Base-by-base conservation (phyloP, 2,113 vertebrate genomes). In the Burhinus bistriatus region DNA sequence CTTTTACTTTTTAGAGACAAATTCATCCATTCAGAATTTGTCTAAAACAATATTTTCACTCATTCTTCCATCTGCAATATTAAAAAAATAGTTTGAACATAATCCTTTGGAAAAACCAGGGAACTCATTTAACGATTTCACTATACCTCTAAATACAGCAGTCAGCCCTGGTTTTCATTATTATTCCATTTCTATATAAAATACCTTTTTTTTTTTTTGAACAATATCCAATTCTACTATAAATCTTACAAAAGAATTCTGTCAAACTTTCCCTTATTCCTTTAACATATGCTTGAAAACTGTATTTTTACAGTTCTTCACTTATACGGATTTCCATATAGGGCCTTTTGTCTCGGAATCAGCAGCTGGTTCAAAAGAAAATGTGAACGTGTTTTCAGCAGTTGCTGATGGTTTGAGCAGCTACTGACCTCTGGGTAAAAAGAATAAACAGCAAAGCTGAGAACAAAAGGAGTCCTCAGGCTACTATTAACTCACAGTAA, bases 381-480 rank as follows among this genome's bases (percentile, higher is more conserved):
- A 80, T 79, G 22, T 61, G 89, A 94, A 40, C 49, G 81, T 70
- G 55, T 78, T 78, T 94, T 82, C 45, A 80, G 26, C 38, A 71
- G 68, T 76, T 80, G 27, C 27, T 85, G 52, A 52, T 15, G 22
- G 52, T 80, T 93, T 90, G 52, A 91, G 40, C 57, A 85, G 77
- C 29, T 85, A 72, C 21, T 89, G 83, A 92, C 82, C 87, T 91
- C 79, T 94, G 84, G 36, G 51, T 59, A 70, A 86, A 85, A 83
- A 73, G 87, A 91, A 97, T 72, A 96, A 96, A 96, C 68, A 95
- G 61, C 19, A 27, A 42, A 94, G 34, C 18, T 91, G 77, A 85
- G 69, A 89, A 96, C 6, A 94, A 93, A 95, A 92, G 10, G 23
- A 85, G 25, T 75, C 44, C 64, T 96, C 64, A 59, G 85, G 81